These are phyloP conservation scores for Penaeus chinensis DNA, from an alignment of 1,140 invertebrate species.

Conservation along the genomic window DNA sequence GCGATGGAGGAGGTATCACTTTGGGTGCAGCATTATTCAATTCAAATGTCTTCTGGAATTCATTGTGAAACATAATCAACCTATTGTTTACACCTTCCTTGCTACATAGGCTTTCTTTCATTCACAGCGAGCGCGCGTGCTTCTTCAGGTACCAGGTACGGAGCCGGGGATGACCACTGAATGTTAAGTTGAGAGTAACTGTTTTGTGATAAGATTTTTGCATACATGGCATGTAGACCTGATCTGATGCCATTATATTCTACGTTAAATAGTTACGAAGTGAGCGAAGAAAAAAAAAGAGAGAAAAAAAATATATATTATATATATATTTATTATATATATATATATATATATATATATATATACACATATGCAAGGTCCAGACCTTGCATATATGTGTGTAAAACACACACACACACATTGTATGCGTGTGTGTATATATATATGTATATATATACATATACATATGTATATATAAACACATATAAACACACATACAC, in stretches of 20 bases:
- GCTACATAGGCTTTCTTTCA: too few species aligned
- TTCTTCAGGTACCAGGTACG: too few species aligned
- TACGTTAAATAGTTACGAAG: not conserved
- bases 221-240: too few species aligned
- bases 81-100: too few species aligned
- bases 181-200: too few species aligned
- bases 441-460: conserved; percentile 29
- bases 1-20: too few species aligned
- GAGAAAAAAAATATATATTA: not conserved
- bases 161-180: too few species aligned
- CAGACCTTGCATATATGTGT: not conserved
- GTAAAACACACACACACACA: not conserved
- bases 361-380: not conserved
- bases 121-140: too few species aligned
- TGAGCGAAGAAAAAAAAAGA: not conserved
- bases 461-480: conserved; percentile 19
- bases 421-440: not conserved
- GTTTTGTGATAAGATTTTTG: too few species aligned
- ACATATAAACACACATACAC: not conserved
- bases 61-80: too few species aligned
- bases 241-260: not conserved
- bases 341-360: conserved; percentile 32
- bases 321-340: conserved; percentile 32
- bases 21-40: too few species aligned
- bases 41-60: too few species aligned